Evolutionary conservation across 2,113 vertebrate genomes (phyloP).

Genomic region (Crotophaga sulcirostris): DNA sequence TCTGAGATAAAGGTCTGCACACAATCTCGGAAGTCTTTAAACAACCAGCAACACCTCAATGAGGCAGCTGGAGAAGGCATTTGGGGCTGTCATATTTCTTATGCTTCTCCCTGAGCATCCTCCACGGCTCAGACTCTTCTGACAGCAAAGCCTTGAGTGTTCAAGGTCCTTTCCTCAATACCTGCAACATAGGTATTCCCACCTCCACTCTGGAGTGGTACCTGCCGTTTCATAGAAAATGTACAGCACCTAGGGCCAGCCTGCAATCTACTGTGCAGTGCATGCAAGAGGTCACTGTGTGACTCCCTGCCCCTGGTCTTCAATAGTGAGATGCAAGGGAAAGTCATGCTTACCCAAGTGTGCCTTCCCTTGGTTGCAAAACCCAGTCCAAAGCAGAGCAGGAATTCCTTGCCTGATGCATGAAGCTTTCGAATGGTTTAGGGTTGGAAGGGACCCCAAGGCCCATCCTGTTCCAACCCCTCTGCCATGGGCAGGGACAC

Average conservation of each 20-base stretch:
- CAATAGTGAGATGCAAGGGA: neutral
- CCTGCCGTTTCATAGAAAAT: neutral
- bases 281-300: neutral
- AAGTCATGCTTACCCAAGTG: neutral
- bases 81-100: neutral
- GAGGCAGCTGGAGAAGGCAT: neutral
- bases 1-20: neutral
- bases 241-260: accelerated
- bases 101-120: neutral
- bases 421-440: too few species aligned
- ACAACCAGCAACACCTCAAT: neutral
- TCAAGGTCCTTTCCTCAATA: neutral
- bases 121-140: neutral
- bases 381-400: neutral
- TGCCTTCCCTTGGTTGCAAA: neutral
- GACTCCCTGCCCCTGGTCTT: neutral
- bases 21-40: neutral
- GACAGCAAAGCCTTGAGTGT: neutral
- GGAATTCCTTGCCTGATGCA: neutral
- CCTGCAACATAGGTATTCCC: neutral
- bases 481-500: too few species aligned
- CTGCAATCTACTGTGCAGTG: neutral
- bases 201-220: neutral
- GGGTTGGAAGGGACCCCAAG: too few species aligned
- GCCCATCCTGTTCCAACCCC: too few species aligned